phyloP scores from a whole-genome alignment of 2,113 vertebrate genomes.

The Pterocles gutturalis region DNA sequence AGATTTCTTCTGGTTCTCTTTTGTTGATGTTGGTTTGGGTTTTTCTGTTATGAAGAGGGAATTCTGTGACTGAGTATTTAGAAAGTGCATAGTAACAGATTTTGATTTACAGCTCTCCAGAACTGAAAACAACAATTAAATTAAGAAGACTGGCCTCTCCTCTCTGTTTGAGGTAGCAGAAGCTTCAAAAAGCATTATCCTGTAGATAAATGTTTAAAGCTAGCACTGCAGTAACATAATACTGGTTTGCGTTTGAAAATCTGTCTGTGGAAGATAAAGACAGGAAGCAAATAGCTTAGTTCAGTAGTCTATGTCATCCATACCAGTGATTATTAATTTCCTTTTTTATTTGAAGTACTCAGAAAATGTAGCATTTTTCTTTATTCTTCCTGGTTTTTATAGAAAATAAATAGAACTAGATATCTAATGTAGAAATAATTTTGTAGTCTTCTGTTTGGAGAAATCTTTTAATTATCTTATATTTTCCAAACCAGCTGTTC shows the following conservation, averaged over 20 bases:
- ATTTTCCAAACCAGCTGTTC: not conserved
- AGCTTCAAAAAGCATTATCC: not conserved
- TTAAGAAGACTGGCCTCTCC: not conserved
- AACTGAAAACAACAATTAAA: not conserved
- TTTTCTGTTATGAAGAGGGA: not conserved
- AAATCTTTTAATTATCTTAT: not conserved
- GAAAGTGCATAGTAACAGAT: not conserved
- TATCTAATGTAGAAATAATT: not conserved
- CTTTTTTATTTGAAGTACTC: not conserved
- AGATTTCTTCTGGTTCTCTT: not conserved
- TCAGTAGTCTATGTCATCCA: not conserved
- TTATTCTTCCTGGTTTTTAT: not conserved
- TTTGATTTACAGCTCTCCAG: not conserved
- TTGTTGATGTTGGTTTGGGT: not conserved
- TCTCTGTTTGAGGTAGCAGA: not conserved
- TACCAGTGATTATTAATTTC: not conserved
- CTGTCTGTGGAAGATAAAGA: not conserved
- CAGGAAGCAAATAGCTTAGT: not conserved
- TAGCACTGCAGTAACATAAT: not conserved
- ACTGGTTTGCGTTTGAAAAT: not conserved
- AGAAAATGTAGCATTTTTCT: not conserved
- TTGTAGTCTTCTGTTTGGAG: not conserved
- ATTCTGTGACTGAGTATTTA: not conserved
- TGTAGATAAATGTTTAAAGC: not conserved
- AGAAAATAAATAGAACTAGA: not conserved